Conservation (phyloP, 2,113 vertebrate genomes). For the Alaudala cheleensis region DNA sequence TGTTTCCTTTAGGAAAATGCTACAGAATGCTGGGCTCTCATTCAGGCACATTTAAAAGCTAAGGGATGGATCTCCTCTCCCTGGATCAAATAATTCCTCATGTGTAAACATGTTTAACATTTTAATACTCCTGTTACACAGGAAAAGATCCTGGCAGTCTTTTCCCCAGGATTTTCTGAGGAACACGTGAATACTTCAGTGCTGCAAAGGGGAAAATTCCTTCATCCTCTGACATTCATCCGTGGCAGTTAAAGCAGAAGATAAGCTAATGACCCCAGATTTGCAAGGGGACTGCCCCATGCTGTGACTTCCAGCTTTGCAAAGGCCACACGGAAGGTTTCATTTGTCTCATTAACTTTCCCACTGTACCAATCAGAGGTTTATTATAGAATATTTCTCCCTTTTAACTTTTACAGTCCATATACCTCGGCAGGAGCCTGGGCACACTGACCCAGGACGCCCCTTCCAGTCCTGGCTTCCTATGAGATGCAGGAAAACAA, state of each 20-base stretch:
- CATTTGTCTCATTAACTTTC: conserved; percentile 63
- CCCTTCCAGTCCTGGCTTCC: conserved; percentile 1
- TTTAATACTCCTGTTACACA: not conserved
- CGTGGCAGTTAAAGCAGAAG: conserved; percentile 50
- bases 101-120: not conserved
- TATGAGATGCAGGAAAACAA: conserved; percentile 45
- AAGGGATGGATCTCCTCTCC: not conserved
- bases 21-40: not conserved
- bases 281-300: conserved; percentile 44
- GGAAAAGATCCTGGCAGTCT: not conserved
- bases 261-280: conserved; percentile 68
- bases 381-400: conserved; percentile 51
- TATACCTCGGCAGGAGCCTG: conserved; percentile 44
- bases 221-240: conserved; percentile 34
- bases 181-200: conserved; percentile 12
- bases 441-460: conserved; percentile 8
- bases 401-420: conserved; percentile 69
- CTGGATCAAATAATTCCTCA: not conserved
- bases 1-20: not conserved
- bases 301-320: conserved; percentile 18
- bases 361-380: conserved; percentile 47
- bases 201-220: conserved; percentile 1
- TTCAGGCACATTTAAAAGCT: conserved; percentile 7
- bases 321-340: conserved; percentile 60
- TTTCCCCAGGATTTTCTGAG: conserved; percentile 42